Conservation (phyloP, 2,113 vertebrate genomes). For the Carassius carassius region DNA sequence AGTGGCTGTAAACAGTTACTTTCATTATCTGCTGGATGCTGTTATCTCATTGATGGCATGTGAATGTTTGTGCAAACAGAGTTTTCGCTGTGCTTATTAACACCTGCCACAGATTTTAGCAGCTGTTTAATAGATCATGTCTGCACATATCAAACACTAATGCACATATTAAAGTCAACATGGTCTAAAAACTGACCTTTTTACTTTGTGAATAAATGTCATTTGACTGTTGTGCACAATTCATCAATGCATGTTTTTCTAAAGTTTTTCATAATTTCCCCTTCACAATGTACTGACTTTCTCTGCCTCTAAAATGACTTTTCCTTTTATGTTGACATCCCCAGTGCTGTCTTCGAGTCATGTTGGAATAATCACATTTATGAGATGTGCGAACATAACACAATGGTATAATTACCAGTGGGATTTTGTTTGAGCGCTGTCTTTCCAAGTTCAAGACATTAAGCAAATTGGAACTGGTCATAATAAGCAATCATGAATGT, state of each 20-base stretch:
- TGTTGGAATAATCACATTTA: conserved; percentile 5
- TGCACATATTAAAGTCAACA: neutral
- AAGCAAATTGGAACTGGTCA: neutral
- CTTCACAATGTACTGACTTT: neutral
- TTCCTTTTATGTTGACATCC: neutral
- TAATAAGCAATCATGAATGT: neutral
- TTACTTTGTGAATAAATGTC: neutral
- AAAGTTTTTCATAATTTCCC: neutral
- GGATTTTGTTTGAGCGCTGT: neutral
- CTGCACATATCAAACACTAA: neutral
- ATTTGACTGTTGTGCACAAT: neutral
- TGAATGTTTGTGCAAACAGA: neutral
- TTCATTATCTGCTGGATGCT: neutral
- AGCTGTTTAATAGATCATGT: neutral
- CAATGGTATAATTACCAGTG: conserved; percentile 1
- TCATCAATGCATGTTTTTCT: neutral
- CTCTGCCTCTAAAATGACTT: neutral
- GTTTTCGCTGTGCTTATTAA: conserved; percentile 1
- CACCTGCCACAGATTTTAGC: neutral
- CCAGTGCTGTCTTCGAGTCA: neutral
- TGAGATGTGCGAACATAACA: neutral
- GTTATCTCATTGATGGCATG: conserved; percentile 17
- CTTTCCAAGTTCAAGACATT: neutral
- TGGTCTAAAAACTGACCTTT: neutral
- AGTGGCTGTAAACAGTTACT: conserved; percentile 11